phyloP scores from a whole-genome alignment of 2,113 vertebrate species.

The Colistium nudipinnis region DNA sequence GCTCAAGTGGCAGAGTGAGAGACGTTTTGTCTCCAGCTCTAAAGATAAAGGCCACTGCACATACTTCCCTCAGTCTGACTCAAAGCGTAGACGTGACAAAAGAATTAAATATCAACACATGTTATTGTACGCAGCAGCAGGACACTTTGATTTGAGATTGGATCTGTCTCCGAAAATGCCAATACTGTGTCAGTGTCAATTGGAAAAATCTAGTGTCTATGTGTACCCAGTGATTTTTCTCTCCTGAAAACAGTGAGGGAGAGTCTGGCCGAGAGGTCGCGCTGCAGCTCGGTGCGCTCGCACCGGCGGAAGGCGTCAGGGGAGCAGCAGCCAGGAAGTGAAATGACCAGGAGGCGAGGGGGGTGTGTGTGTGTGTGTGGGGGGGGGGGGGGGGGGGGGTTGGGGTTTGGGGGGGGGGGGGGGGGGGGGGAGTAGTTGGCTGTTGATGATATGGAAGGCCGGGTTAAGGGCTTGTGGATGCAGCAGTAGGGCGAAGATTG shows the following conservation, averaged over 20 bases:
- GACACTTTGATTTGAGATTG: background rate
- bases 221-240: background rate
- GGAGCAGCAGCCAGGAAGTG: slow-evolving; percentile 38
- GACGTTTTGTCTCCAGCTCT: too few species aligned
- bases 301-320: background rate
- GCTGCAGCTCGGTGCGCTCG: background rate
- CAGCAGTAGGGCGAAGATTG: slow-evolving; percentile 30
- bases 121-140: too few species aligned
- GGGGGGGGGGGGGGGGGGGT: slow-evolving; percentile 1
- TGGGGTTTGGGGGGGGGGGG: slow-evolving; percentile 12
- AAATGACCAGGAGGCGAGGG: slow-evolving; percentile 6
- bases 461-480: slow-evolving; percentile 20
- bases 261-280: background rate
- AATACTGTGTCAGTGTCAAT: slow-evolving; percentile 1
- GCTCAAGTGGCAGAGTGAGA: too few species aligned
- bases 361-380: too few species aligned
- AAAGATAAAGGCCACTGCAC: background rate
- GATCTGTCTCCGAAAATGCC: background rate
- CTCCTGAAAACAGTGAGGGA: background rate
- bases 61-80: background rate
- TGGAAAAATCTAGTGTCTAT: background rate
- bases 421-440: background rate
- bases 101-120: too few species aligned
- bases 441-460: slow-evolving; percentile 29
- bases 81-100: background rate